Evolutionary conservation across 1,140 invertebrate species (phyloP), one percentile per base, ranked within the genome.

Genomic region (Diploscapter pachys): DNA sequence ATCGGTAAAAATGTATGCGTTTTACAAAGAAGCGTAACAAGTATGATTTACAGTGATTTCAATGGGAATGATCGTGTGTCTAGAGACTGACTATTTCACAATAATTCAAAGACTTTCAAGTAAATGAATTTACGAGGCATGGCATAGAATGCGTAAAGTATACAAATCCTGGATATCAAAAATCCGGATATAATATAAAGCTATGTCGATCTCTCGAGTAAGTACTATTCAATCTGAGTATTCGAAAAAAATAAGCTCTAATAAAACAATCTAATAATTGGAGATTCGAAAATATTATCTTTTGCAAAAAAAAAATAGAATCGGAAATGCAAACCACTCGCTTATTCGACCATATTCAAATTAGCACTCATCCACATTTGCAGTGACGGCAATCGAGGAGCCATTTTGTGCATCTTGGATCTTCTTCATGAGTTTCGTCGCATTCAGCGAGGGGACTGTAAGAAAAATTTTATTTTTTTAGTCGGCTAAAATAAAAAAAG

Each of bases 341-440:
- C 13, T n/a, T n/a, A 64, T 64, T 68, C 31, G 48, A 50, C 9
- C 66, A 54, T 9, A 65, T 9, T n/a, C 8, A 48, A 49, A 8
- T 11, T 52, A 68, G 51, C 66, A 68, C 66, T 68, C 66, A 48
- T 50, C 48, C 5, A 68, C 51, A 50, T n/a, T 54, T 6, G 48
- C 13, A 5, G 9, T 11, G 6, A 11, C 57, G 66, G 59, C 73
- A 5, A 53, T 3, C 55, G 75, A 76, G 48, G 55, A 54, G 5
- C 77, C 73, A 61, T 56, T 77, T 57, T 78, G 77, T 6, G 77
- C 63, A 31, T 78, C 77, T 13, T 77, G 74, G 52, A 78, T 78
- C 65, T 78, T 78, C 31, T 76, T 75, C 74, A 79, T 77, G 56
- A 78, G 63, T 54, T 78, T 78, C 63, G 73, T 65, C 53, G 77